Evolutionary conservation across 2,797 vertebrate species (phyloP).

Genomic region (Tarsius wallacei): DNA sequence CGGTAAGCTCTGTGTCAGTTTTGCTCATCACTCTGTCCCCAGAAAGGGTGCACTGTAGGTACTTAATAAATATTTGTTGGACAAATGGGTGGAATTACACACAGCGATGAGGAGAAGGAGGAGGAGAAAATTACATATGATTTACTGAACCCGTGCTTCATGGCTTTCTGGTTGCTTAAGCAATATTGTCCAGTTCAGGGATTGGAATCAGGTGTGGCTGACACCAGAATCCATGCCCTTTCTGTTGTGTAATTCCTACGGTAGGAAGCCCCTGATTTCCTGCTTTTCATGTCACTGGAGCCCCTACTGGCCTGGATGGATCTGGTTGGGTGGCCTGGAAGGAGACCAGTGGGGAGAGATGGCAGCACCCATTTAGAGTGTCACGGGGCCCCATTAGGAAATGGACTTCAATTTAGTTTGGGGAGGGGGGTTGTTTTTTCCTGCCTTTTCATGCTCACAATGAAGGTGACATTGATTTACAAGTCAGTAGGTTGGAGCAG

Average conservation of each 20-base stretch:
- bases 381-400: slow-evolving; percentile 75
- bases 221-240: background rate
- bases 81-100: slow-evolving; percentile 24
- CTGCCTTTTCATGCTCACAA: slow-evolving; percentile 74
- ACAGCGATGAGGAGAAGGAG: background rate
- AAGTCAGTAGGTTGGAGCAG: slow-evolving; percentile 69
- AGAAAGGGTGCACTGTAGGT: background rate
- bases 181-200: background rate
- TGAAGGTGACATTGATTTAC: slow-evolving; percentile 85
- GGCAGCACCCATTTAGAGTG: slow-evolving; percentile 72
- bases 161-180: background rate
- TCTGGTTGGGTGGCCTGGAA: slow-evolving; percentile 71
- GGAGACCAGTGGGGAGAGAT: slow-evolving; percentile 16
- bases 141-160: background rate
- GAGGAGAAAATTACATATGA: slow-evolving; percentile 32
- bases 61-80: slow-evolving; percentile 4
- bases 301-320: background rate
- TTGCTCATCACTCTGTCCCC: background rate
- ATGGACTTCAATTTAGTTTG: slow-evolving; percentile 74
- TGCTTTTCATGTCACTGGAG: background rate
- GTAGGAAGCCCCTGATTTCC: background rate
- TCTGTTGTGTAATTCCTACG: background rate
- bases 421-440: slow-evolving; percentile 31
- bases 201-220: background rate
- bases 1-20: background rate